Conservation (phyloP, 1,140 invertebrate genomes). For the Aradophagus sp. region DNA sequence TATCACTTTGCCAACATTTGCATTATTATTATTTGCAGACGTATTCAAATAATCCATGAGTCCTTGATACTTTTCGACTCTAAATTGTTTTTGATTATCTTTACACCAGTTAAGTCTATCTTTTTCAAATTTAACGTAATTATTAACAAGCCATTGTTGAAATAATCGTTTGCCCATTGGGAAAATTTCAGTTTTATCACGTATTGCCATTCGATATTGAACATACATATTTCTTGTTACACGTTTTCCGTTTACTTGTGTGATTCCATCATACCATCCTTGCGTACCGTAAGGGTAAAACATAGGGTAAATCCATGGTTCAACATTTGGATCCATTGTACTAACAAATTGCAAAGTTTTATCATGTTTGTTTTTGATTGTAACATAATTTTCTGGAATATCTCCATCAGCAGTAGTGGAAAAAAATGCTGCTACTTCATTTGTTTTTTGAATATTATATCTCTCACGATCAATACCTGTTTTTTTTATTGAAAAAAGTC, state of each 20-base stretch:
- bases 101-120: constrained; percentile 74
- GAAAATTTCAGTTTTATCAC: background rate
- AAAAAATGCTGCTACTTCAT: too few relatives aligned
- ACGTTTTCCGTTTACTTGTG: constrained; percentile 60
- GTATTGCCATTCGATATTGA: too few relatives aligned
- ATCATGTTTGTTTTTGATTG: constrained; percentile 12
- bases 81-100: constrained; percentile 21
- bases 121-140: background rate
- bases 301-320: constrained; percentile 21
- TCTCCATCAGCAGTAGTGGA: constrained; percentile 12
- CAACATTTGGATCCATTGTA: too few relatives aligned
- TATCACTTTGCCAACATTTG: constrained; percentile 34
- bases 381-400: constrained; percentile 20
- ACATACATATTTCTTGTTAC: constrained; percentile 9
- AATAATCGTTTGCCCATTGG: background rate
- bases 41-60: constrained; percentile 31
- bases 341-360: constrained; percentile 9
- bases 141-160: too few relatives aligned
- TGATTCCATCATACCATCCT: constrained; percentile 11
- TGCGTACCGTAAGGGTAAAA: constrained; percentile 25
- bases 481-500: too few relatives aligned
- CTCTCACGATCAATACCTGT: too few relatives aligned
- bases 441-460: too few relatives aligned
- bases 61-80: constrained; percentile 19
- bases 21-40: constrained; percentile 6